Evolutionary conservation across 2,797 vertebrate genomes (phyloP).

Genomic region (Gymnoscopelus microlampas): DNA sequence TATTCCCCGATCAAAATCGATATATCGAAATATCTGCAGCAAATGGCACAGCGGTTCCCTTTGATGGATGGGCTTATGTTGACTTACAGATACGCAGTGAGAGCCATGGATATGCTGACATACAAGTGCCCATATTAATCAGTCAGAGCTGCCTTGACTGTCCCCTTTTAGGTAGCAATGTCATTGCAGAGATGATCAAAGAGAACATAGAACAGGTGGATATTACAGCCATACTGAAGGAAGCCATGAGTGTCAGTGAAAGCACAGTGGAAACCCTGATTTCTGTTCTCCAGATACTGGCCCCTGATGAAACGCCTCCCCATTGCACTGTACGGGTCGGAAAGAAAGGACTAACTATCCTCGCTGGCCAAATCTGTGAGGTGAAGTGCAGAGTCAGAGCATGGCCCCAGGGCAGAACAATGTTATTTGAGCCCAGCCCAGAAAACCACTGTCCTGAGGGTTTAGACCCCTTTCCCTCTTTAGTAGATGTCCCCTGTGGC

Average conservation of each 20-base stretch:
- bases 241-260: background rate
- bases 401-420: background rate
- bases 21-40: constrained; percentile 17
- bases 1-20: too few species aligned
- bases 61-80: constrained; percentile 44
- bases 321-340: background rate
- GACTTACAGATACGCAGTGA: constrained; percentile 3
- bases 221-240: background rate
- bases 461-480: background rate
- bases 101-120: background rate
- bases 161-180: constrained; percentile 15
- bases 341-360: background rate
- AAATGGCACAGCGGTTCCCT: constrained; percentile 38
- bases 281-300: background rate
- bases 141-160: background rate
- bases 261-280: background rate
- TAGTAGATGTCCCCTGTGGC: background rate
- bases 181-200: background rate
- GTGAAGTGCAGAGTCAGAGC: background rate
- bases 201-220: background rate
- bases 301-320: background rate
- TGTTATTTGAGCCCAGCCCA: background rate
- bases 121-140: constrained; percentile 25
- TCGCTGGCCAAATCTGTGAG: background rate
- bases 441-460: constrained; percentile 1